Base-by-base conservation (phyloP, 2,113 vertebrate genomes). In the Ellobius talpinus region DNA sequence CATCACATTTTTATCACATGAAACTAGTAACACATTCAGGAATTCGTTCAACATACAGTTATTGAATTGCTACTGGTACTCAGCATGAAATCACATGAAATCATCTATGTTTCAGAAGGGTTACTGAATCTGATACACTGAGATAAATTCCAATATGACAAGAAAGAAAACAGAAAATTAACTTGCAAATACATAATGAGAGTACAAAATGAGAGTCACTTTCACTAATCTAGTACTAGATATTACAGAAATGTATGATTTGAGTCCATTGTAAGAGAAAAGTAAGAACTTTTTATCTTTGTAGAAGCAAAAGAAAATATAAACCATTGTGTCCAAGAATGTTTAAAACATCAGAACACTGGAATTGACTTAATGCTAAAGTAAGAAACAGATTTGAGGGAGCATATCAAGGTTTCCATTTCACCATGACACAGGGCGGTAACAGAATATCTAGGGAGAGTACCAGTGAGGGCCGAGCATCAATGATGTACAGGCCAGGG, bases 291-390 rank as follows among this genome's bases (percentile, higher is more conserved):
- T 24, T 31, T 17, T 72, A 13, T 78, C 6, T 87, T 55, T 70
- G 29, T 87, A 42, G 16, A 86, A 89, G 36, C 36, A 82, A 78
- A 74, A 97, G 42, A 92, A 93, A 89, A 10, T 31, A 61, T 84
- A 77, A 26, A 73, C n/a, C 31, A 65, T 45, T 42, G 8, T 42
- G 17, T 85, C n/a, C 8, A 66, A 85, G 8, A 63, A 17, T 0
- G 7, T 82, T 82, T 39, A 36, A 14, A 26, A 26, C 39, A n/a
- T n/a, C 12, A 84, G 39, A 42, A 31, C 23, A 42, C 4, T 29
- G 3, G 0, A 55, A 87, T 45, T 45, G 42, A 61, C 42, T 6
- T 50, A 87, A 17, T 85, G 36, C 89, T 84, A 91, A 89, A 94
- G 55, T 6, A 16, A 13, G 24, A 79, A 88, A 91, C 29, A 39